Base-by-base conservation (phyloP, 2,113 vertebrate genomes). In the Prunella himalayana region DNA sequence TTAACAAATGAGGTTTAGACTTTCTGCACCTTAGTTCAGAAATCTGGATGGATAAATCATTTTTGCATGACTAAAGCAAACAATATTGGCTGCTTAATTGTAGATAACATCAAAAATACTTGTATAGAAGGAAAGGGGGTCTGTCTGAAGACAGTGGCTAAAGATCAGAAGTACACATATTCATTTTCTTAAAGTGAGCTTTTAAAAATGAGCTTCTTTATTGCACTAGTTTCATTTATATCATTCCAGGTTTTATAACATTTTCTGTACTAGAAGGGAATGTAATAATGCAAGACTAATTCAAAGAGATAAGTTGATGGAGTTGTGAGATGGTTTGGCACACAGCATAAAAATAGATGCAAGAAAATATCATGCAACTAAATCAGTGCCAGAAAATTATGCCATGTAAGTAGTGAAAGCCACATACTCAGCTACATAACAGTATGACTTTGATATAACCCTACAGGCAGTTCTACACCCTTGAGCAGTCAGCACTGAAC, bases 361-460 rank as follows among this genome's bases (percentile, higher is more conserved):
- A 13, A 59, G 30, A 94, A 92, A 96, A 91, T 60, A 92, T 66
- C 57, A 57, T n/a, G 50, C 51, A 82, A 71, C 63, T 94, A 89
- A 95, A 89, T 90, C 82, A 95, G 72, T 90, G 78, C 88, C 90
- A 96, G 87, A 88, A 95, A 76, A 91, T 70, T 27, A 72, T 94
- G 59, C 75, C 86, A 69, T 93, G 75, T 70, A 68, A 92, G 72
- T 39, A 92, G 10, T 41, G 75, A 96, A 95, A 90, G 75, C 45
- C 86, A 92, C 54, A 65, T 21, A 92, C 88, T 95, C 89, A 94
- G 78, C 70, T 85, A 72, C 50, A 88, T 76, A 86, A 60, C 25
- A 85, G 86, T 82, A 44, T 96, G 94, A 94, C 94, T 97, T 93
- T 88, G 87, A 93, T 86, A 90, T 89, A 93, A 95, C 82, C 63